These are phyloP conservation scores for Leptogaster cylindrica DNA, from an alignment of 2,888 invertebrate genomes.

Conservation along the genomic window DNA sequence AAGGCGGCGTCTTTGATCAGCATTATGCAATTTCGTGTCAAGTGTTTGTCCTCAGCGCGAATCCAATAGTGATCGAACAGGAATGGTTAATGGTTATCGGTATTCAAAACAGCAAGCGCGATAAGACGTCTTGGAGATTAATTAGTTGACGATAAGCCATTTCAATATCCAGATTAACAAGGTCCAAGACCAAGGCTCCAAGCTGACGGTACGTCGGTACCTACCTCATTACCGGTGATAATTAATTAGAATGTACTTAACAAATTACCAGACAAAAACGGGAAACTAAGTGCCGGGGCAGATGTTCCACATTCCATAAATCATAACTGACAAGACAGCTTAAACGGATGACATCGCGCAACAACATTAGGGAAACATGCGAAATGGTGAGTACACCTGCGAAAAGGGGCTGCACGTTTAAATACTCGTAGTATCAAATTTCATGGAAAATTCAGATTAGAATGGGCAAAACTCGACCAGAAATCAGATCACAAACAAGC, in stretches of 20 bases:
- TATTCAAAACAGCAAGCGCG: not conserved
- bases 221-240: slow-evolving; percentile 15
- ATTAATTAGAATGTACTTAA: slow-evolving; percentile 27
- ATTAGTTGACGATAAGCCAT: not conserved
- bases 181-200: not conserved
- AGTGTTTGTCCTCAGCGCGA: slow-evolving; percentile 11
- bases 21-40: slow-evolving; percentile 7
- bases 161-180: not conserved
- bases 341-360: slow-evolving; percentile 29
- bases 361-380: slow-evolving; percentile 25
- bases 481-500: slow-evolving; percentile 8
- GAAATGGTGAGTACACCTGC: slow-evolving; percentile 31
- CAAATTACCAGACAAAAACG: slow-evolving; percentile 34
- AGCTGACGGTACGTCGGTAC: not conserved
- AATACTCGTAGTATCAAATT: slow-evolving; percentile 15
- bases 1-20: slow-evolving; percentile 15
- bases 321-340: slow-evolving; percentile 38
- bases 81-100: not conserved
- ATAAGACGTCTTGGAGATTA: slow-evolving; percentile 1
- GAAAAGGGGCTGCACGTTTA: slow-evolving; percentile 10
- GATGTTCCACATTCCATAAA: slow-evolving; percentile 14
- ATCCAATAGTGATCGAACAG: not conserved
- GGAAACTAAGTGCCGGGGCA: slow-evolving; percentile 18
- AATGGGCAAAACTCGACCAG: slow-evolving; percentile 13
- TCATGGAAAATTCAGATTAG: not conserved